Conservation (phyloP, 2,888 invertebrate species). For the Candidula unifasciata region DNA sequence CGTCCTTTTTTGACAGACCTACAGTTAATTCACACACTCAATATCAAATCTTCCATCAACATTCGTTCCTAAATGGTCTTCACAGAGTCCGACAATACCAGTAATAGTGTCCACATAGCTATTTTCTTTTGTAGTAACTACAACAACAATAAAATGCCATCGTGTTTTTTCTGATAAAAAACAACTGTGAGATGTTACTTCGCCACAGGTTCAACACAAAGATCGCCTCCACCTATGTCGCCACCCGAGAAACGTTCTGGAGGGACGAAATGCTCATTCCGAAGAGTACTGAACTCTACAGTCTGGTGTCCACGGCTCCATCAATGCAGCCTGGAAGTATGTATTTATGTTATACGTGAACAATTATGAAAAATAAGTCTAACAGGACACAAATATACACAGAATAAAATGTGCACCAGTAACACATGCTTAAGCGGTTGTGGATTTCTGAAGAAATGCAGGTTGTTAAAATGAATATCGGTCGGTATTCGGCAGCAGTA, state of each 20-base stretch:
- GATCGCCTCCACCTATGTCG: slow-evolving; percentile 55
- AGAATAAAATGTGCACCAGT: too few species aligned
- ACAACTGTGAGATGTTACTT: background rate
- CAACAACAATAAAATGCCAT: too few species aligned
- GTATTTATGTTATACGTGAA: slow-evolving; percentile 16
- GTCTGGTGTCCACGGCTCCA: slow-evolving; percentile 63
- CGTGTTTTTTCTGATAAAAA: too few species aligned
- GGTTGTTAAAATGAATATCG: too few species aligned
- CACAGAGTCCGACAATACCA: too few species aligned
- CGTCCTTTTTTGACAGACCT: too few species aligned
- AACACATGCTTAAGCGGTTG: too few species aligned
- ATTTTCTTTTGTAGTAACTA: background rate
- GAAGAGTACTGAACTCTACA: slow-evolving; percentile 65
- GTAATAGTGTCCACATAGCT: background rate
- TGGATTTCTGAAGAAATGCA: too few species aligned
- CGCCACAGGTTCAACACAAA: slow-evolving; percentile 46
- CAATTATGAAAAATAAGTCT: background rate
- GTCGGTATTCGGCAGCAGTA: too few species aligned
- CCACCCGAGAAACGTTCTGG: slow-evolving; percentile 63
- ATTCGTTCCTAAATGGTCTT: too few species aligned
- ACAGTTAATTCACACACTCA: too few species aligned
- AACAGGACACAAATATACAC: background rate
- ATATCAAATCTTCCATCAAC: too few species aligned
- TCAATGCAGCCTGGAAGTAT: slow-evolving; percentile 65
- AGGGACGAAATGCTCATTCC: slow-evolving; percentile 60